Percentiles rank a stretch among this genome's conserved stretches.
Conservation (phyloP, 37 sponge, comb jelly and placozoan genomes). For the Theonella swinhoei region DNA sequence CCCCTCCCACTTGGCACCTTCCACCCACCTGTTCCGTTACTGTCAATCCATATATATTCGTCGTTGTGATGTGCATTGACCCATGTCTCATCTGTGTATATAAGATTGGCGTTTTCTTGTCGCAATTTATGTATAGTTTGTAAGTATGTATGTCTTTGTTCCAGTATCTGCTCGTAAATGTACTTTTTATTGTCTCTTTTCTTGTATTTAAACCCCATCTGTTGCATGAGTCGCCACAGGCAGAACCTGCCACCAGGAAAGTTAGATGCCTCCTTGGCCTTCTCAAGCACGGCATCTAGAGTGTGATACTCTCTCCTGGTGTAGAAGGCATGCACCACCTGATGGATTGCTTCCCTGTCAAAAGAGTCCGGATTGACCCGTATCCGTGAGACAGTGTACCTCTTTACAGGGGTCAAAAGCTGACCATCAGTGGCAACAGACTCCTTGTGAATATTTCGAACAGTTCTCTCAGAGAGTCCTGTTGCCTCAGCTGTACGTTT, state of each 20-base stretch:
- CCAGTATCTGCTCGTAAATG: too few relatives aligned
- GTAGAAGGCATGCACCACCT: background rate
- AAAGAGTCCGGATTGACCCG: background rate
- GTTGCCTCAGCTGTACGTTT: too few relatives aligned
- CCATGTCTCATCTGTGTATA: too few relatives aligned
- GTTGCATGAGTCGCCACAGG: background rate
- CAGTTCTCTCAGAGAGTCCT: too few relatives aligned
- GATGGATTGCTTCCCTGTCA: background rate
- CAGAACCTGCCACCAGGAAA: slow-evolving; percentile 21
- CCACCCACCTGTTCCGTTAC: slow-evolving; percentile 14
- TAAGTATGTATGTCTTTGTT: too few relatives aligned
- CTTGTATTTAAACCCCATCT: slow-evolving; percentile 18
- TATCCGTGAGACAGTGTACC: too few relatives aligned
- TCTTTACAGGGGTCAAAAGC: too few relatives aligned
- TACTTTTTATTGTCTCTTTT: slow-evolving; percentile 15
- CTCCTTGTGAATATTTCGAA: too few relatives aligned
- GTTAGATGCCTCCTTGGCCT: background rate
- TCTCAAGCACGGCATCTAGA: slow-evolving; percentile 3
- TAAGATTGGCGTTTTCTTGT: too few relatives aligned
- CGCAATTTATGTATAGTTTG: too few relatives aligned
- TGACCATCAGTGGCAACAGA: too few relatives aligned
- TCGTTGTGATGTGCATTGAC: slow-evolving; percentile 14
- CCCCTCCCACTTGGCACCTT: slow-evolving; percentile 31
- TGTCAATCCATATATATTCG: slow-evolving; percentile 10
- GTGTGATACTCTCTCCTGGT: slow-evolving; percentile 14